These are phyloP conservation scores for Spodoptera exigua DNA, from an alignment of 2,888 invertebrate species.

Conservation along the genomic window DNA sequence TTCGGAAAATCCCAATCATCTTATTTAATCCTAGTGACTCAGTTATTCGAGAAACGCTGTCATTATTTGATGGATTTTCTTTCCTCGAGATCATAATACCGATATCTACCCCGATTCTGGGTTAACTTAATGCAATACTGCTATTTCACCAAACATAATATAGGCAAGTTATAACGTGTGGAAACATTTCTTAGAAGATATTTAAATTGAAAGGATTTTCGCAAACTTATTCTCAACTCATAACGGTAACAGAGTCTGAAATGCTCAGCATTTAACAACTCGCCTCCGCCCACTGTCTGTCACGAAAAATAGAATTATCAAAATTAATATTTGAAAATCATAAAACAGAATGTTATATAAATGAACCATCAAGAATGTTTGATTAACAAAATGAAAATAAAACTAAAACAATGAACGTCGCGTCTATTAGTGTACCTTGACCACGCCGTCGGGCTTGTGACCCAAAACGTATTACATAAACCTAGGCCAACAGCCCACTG, in stretches of 20 bases:
- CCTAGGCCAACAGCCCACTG: constrained; percentile 64
- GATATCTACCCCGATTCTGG: constrained; percentile 20
- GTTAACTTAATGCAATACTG: constrained; percentile 15
- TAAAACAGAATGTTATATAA: too few species aligned
- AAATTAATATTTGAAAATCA: too few species aligned
- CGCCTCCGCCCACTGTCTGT: too few species aligned
- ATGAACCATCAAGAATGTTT: background rate
- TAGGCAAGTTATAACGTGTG: background rate
- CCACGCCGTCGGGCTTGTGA: constrained; percentile 57
- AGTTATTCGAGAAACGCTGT: constrained; percentile 68
- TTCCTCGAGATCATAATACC: constrained; percentile 10
- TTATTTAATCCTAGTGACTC: constrained; percentile 66
- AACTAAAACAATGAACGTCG: constrained; percentile 41
- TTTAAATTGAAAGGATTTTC: too few species aligned
- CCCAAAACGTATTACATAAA: constrained; percentile 70
- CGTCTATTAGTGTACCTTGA: constrained; percentile 51
- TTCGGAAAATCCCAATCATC: constrained; percentile 34
- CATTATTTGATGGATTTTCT: constrained; percentile 66
- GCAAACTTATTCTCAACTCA: too few species aligned
- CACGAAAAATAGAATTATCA: too few species aligned
- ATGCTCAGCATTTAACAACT: too few species aligned
- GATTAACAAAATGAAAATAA: constrained; percentile 1
- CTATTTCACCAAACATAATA: constrained; percentile 1
- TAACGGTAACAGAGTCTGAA: too few species aligned
- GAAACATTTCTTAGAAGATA: constrained; percentile 1